Base-by-base conservation (phyloP, 2,888 invertebrate species). In the Beris morrisii region DNA sequence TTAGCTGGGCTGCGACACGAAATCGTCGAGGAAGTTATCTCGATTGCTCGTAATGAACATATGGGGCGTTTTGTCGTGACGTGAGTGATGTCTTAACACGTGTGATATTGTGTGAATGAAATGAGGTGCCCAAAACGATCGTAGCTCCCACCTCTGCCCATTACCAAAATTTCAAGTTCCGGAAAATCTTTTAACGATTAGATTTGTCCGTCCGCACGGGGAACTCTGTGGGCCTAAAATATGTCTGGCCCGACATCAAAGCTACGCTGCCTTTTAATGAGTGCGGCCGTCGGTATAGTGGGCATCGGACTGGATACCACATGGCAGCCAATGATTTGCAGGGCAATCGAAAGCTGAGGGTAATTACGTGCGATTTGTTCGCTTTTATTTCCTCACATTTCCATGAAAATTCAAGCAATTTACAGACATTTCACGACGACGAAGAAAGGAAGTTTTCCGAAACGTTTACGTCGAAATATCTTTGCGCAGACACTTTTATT, bases 171-270 rank as follows among this genome's bases (percentile, higher is more conserved):
- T 38, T n/a, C 43, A 22, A 61, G 61, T 61, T 61, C 61, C 61
- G 50, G 61, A 61, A 61, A 61, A 61, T 61, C 61, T 61, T 61
- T 61, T 61, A 61, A 61, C 52, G 61, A 61, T 52, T 38, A 13
- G 52, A 61, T 61, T 61, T 61, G 52, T 61, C 61, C 61, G 52
- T 61, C 52, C 50, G 22, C 61, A 61, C 52, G 13, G 32, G 38
- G 38, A 22, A 22, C 22, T 22, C 22, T 22, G 22, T 22, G 50
- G 48, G 59, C 50, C 50, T 59, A 61, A 61, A 43, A 50, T 52
- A 30, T 52, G 52, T 52, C 38, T 61, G 61, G 61, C 32, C 13
- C 15, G 52, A 61, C 61, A 13, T 61, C 61, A 61, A 61, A 61
- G 61, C 61, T 61, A 22, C 50, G 52, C 50, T 61, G 31, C 52